Percentiles rank a stretch among this genome's conserved stretches.
Conservation (phyloP, 2,888 invertebrate species). For the Papilio demoleus region DNA sequence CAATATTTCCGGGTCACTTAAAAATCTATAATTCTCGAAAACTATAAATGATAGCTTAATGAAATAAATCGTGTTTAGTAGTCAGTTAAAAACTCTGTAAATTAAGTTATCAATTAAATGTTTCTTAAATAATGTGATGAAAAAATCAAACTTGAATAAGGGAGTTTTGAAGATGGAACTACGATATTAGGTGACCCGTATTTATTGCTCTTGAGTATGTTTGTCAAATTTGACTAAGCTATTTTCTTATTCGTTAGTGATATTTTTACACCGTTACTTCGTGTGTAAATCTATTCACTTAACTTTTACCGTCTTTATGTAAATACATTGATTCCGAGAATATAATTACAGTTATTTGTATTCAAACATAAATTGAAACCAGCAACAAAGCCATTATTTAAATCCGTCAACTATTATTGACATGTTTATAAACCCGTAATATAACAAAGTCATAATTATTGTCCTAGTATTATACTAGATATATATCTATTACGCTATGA, state of each 20-base stretch:
- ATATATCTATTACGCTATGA: too few relatives aligned
- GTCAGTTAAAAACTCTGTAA: too few relatives aligned
- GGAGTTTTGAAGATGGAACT: too few relatives aligned
- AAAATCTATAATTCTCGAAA: too few relatives aligned
- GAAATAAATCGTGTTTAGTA: too few relatives aligned
- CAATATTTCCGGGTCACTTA: too few relatives aligned
- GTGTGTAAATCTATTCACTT: slow-evolving; percentile 9
- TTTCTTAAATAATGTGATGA: too few relatives aligned
- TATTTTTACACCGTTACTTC: slow-evolving; percentile 12
- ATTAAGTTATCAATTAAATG: too few relatives aligned
- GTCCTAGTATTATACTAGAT: background rate
- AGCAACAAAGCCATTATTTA: slow-evolving; percentile 6
- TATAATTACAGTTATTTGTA: slow-evolving; percentile 16
- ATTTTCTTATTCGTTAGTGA: background rate
- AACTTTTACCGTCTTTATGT: slow-evolving; percentile 13
- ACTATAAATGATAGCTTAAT: too few relatives aligned
- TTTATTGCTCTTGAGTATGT: background rate
- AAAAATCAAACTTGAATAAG: too few relatives aligned
- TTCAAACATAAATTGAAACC: slow-evolving; percentile 1
- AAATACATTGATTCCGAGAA: slow-evolving; percentile 12
- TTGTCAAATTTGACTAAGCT: background rate
- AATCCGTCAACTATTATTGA: background rate
- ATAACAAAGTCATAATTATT: background rate
- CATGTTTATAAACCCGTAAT: background rate
- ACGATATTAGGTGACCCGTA: too few relatives aligned